Percentiles rank a stretch among this genome's conserved stretches.
Conservation (phyloP, 2,888 invertebrate species). For the Eristalis pertinax region DNA sequence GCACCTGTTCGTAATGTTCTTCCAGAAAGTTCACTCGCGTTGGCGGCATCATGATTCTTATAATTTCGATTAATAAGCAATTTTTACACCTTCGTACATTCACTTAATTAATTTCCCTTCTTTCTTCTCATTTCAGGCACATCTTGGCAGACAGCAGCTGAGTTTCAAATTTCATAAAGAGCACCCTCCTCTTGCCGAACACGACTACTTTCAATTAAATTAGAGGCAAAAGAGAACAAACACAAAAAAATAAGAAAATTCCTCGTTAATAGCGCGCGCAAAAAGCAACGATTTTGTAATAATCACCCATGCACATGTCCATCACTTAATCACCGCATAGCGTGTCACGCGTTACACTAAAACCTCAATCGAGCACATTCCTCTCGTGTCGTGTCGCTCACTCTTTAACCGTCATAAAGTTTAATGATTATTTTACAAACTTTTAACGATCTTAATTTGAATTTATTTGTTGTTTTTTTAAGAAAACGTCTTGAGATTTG, state of each 20-base stretch:
- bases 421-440: slow-evolving; percentile 9
- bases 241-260: slow-evolving; percentile 29
- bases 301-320: slow-evolving; percentile 40
- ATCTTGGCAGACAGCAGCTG: neutral
- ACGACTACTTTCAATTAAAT: neutral
- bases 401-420: neutral
- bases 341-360: slow-evolving; percentile 12
- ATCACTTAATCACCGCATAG: slow-evolving; percentile 31
- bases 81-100: neutral
- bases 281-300: slow-evolving; percentile 1
- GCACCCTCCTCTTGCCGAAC: neutral
- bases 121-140: neutral
- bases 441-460: neutral
- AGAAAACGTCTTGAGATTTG: neutral
- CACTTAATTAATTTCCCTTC: neutral
- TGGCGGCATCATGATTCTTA: too few relatives aligned
- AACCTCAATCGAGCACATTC: neutral
- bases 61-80: neutral
- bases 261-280: slow-evolving; percentile 10
- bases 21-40: too few relatives aligned
- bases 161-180: slow-evolving; percentile 1
- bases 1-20: too few relatives aligned
- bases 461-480: neutral
- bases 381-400: neutral
- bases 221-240: neutral